Evolutionary conservation across 2,888 invertebrate species (phyloP), one percentile per base, ranked within the genome.

Genomic region (Heteromyza rotundicornis): DNA sequence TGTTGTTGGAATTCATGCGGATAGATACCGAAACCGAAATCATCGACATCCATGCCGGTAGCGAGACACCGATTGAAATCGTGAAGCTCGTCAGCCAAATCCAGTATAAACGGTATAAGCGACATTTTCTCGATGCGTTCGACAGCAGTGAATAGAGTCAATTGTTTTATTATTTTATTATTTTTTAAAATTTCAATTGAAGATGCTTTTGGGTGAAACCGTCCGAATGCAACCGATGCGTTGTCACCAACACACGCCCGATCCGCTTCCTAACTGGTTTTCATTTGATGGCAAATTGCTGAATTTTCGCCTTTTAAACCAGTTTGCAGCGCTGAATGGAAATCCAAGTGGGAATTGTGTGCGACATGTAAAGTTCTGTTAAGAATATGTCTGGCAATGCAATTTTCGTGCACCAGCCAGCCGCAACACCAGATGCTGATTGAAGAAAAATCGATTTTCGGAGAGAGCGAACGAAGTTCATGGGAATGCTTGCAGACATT

Each of bases 291-390:
- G 62, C 67, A 64, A 53, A 68, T 71, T 68, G 71, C 69, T 72
- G 72, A 72, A 72, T 68, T 58, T 51, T 60, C 66, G 67, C 71
- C 68, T 68, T 73, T 74, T 73, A 73, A 74, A 74, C 64, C 62
- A 70, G 70, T 64, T 67, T 69, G 68, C 70, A 67, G 70, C 63
- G 75, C 75, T 74, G 75, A 75, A 74, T 75, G 69, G 68, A 67
- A 71, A 68, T 14, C 2, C 47, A 3, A 56, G 40, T 40, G 40
- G n/a, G 27, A 27, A 27, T 27, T 27, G 10, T 27, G 57, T 44
- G 52, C 54, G 63, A 67, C 72, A 63, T 22, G 66, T 72, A 71
- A 62, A 49, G 16, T 36, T 52, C 61, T 49, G 44, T 36, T 59
- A 59, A 56, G 50, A 27, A 27, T 27, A 27, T 27, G 27, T 27